phyloP scores from a whole-genome alignment of 2,797 vertebrate genomes.

The Nothura maculosa region DNA sequence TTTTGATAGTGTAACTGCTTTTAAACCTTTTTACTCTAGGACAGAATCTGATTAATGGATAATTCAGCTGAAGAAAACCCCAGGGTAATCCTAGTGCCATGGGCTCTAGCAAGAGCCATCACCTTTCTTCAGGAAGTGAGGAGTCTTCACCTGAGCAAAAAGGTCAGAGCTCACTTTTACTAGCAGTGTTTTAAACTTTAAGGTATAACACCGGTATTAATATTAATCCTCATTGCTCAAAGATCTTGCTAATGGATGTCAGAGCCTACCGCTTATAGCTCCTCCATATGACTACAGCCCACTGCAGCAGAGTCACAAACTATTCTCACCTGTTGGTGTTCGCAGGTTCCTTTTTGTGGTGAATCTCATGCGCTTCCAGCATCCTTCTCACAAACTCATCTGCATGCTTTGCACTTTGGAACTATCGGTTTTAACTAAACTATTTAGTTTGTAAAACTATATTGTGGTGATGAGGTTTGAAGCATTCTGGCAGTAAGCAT shows the following conservation, averaged over 20 bases:
- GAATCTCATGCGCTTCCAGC: not conserved
- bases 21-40: not conserved
- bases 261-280: not conserved
- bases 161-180: not conserved
- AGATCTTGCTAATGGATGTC: not conserved
- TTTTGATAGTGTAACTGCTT: not conserved
- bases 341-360: not conserved
- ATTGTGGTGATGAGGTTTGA: not conserved
- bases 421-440: not conserved
- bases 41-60: not conserved
- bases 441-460: not conserved
- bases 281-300: fast-evolving
- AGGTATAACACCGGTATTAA: not conserved
- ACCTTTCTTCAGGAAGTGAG: not conserved
- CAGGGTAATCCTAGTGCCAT: not conserved
- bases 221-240: not conserved
- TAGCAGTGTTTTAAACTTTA: not conserved
- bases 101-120: fast-evolving
- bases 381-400: not conserved
- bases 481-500: not conserved
- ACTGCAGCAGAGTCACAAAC: not conserved
- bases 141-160: not conserved
- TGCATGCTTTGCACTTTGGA: not conserved
- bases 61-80: not conserved
- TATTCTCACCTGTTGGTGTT: not conserved